phyloP scores from a whole-genome alignment of 2,797 vertebrate genomes.

The Falco naumanni region DNA sequence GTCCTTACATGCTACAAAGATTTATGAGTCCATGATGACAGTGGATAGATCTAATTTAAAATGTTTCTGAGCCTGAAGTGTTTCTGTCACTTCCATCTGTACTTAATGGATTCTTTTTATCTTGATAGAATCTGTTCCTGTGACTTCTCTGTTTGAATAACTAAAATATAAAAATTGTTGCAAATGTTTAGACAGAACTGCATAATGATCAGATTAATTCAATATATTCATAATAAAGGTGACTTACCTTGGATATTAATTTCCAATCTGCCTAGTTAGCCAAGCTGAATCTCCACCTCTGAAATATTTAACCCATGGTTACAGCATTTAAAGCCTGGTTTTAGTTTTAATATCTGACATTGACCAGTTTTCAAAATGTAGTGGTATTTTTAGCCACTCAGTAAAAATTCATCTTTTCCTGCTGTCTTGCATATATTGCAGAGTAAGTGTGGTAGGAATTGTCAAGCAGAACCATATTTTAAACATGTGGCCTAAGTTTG shows the following conservation, averaged over 20 bases:
- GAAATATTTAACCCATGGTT: neutral
- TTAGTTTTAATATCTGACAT: conserved; percentile 18
- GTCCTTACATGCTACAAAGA: conserved; percentile 19
- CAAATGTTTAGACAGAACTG: neutral
- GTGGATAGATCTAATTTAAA: neutral
- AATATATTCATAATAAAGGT: conserved; percentile 1
- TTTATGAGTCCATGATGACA: neutral
- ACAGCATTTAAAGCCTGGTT: conserved; percentile 12
- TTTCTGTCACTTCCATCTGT: conserved; percentile 6
- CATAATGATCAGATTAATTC: conserved; percentile 16
- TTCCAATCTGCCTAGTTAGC: neutral
- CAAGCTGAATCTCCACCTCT: neutral
- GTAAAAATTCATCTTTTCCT: conserved; percentile 18
- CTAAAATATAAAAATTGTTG: conserved; percentile 29
- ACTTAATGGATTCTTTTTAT: conserved; percentile 28
- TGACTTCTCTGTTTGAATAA: conserved; percentile 17
- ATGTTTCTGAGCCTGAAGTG: neutral
- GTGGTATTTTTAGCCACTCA: neutral
- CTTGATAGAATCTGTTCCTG: neutral
- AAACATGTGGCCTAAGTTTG: neutral
- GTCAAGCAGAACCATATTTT: neutral
- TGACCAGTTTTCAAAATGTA: conserved; percentile 19
- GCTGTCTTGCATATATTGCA: neutral
- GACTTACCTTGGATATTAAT: conserved; percentile 14
- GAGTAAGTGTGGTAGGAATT: neutral